Evolutionary conservation across 2,797 vertebrate genomes (phyloP).

Genomic region (Chaetophractus vellerosus): DNA sequence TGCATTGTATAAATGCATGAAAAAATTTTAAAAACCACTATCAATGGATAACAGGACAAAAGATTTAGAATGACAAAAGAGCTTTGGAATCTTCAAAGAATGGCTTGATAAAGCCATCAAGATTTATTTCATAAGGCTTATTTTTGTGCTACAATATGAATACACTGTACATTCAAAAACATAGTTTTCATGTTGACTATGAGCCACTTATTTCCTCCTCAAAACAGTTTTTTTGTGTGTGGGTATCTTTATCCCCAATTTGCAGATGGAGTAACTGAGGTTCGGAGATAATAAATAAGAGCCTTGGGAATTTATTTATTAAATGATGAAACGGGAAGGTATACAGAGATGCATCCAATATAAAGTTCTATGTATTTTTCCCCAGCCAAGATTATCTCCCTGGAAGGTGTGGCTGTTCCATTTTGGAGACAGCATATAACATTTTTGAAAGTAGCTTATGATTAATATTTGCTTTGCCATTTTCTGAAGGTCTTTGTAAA

Average conservation of each 20-base stretch:
- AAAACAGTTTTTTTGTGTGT: neutral
- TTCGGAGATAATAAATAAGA: neutral
- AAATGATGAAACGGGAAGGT: neutral
- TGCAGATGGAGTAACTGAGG: neutral
- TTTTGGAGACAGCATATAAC: constrained; percentile 1
- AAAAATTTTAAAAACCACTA: neutral
- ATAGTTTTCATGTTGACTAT: neutral
- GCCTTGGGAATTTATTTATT: neutral
- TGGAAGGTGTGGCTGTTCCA: neutral
- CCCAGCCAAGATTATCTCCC: too few species aligned
- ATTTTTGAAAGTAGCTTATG: constrained; percentile 67
- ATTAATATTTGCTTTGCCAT: constrained; percentile 66
- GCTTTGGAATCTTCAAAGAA: neutral
- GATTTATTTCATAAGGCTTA: constrained; percentile 38
- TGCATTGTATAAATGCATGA: neutral
- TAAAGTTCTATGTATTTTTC: neutral
- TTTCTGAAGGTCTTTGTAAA: constrained; percentile 79
- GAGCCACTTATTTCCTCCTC: neutral
- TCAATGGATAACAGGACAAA: neutral
- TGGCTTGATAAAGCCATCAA: neutral
- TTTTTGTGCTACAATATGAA: neutral
- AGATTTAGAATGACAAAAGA: neutral
- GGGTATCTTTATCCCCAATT: neutral
- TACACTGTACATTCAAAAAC: neutral
- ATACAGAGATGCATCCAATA: neutral